These are phyloP conservation scores for Neoscelio sp. DNA, from an alignment of 2,888 invertebrate genomes.

Conservation along the genomic window DNA sequence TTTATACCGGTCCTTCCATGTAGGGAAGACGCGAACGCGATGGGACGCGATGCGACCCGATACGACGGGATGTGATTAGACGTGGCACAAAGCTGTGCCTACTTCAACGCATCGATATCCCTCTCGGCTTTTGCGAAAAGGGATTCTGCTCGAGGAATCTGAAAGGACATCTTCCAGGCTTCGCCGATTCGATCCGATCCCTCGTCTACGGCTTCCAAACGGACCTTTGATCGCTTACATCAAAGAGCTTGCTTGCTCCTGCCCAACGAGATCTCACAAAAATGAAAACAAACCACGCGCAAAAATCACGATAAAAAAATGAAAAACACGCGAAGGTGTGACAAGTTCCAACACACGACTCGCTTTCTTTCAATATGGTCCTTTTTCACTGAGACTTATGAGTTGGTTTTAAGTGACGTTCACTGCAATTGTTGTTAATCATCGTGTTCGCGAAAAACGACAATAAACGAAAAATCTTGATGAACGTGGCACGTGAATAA, in stretches of 20 bases:
- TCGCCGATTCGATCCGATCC: conserved; percentile 66
- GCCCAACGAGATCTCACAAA: conserved; percentile 20
- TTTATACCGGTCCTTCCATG: conserved; percentile 76
- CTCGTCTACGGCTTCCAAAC: conserved; percentile 51
- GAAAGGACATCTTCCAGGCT: conserved; percentile 68
- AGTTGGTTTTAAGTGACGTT: conserved; percentile 25
- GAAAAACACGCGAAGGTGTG: conserved; percentile 27
- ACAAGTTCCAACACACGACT: conserved; percentile 17
- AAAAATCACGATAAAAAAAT: conserved; percentile 9
- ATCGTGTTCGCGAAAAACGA: conserved; percentile 9
- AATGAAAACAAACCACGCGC: conserved; percentile 22
- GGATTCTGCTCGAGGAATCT: conserved; percentile 71
- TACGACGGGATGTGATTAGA: conserved; percentile 71
- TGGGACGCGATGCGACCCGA: conserved; percentile 70
- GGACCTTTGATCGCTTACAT: conserved; percentile 64
- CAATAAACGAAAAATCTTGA: conserved; percentile 47
- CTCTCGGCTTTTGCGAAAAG: conserved; percentile 71
- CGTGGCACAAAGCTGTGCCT: conserved; percentile 71
- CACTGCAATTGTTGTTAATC: no score
- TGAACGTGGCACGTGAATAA: conserved; percentile 69
- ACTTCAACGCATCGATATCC: conserved; percentile 71
- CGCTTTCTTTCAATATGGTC: background rate
- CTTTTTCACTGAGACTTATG: background rate
- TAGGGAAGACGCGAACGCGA: conserved; percentile 73
- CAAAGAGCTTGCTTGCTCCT: conserved; percentile 55